Evolutionary conservation across 2,888 invertebrate species (phyloP).

Genomic region (Pseudococcus viburni): DNA sequence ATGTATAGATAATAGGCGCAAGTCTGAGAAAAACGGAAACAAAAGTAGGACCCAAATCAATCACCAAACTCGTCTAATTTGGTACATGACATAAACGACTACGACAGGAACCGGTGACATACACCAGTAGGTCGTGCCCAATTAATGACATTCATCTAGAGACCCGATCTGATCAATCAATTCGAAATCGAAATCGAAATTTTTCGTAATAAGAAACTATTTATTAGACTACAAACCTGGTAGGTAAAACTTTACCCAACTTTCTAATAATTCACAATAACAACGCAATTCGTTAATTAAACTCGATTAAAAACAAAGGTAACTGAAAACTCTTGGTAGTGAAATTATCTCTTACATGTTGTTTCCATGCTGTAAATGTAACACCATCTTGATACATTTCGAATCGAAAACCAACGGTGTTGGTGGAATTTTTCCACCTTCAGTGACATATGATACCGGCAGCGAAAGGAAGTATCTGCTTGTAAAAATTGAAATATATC

Average conservation of each 20-base stretch:
- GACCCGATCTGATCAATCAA: slow-evolving; percentile 1
- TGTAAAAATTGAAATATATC: no score
- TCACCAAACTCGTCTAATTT: slow-evolving; percentile 15
- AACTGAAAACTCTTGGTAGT: slow-evolving; percentile 6
- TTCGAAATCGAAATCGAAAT: slow-evolving; percentile 1
- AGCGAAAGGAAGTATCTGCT: background rate
- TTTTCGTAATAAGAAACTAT: slow-evolving; percentile 30
- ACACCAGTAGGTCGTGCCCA: slow-evolving; percentile 20
- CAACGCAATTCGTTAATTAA: slow-evolving; percentile 7
- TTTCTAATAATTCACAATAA: slow-evolving; percentile 45
- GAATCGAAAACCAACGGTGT: background rate
- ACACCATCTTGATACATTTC: slow-evolving; percentile 28
- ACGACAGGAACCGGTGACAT: slow-evolving; percentile 47
- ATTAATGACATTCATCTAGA: slow-evolving; percentile 15
- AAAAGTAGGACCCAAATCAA: slow-evolving; percentile 50
- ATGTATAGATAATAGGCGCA: background rate
- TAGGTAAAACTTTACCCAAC: slow-evolving; percentile 15
- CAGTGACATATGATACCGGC: background rate
- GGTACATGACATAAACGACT: background rate
- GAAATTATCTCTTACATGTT: slow-evolving; percentile 12
- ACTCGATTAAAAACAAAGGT: background rate
- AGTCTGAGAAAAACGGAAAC: slow-evolving; percentile 15
- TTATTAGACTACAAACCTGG: slow-evolving; percentile 38
- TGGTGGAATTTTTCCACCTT: background rate
- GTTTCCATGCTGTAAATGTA: slow-evolving; percentile 1